Base-by-base conservation (phyloP, 2,888 invertebrate genomes). In the Axea sp. region DNA sequence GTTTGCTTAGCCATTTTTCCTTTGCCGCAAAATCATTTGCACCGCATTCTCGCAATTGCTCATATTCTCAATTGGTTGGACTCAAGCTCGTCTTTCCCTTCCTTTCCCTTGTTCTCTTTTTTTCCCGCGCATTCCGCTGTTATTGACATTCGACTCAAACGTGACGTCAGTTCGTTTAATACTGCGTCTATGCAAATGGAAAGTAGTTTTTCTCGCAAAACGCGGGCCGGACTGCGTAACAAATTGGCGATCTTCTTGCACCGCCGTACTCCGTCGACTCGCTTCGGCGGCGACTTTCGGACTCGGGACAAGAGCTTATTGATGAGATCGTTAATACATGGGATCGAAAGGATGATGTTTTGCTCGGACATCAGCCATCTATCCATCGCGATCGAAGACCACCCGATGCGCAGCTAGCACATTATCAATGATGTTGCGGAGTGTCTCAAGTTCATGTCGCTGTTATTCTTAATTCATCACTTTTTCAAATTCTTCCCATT, bases 251-350 rank as follows among this genome's bases (percentile, higher is more conserved):
- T 81, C 83, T 84, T 85, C 83, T 83, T 84, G 82, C 76, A 62
- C 43, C 17, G 47, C 35, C 62, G 47, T 31, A 31, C 57, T 43
- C 47, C 49, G n/a, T n/a, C 51, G 31, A 19, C 24, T 45, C 33
- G 28, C 47, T 30, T 53, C 43, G 35, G 35, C 69, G 37, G 43
- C 57, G 53, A 67, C 74, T 64, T 73, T 67, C 57, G 60, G 60
- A 5, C 33, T 28, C 59, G 62, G 47, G 64, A 64, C 64, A 73
- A 59, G 55, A 76, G 80, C 79, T 82, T 86, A 86, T 86, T 83
- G 86, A 86, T 85, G 86, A 84, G 86, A 86, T 86, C 86, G 86
- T 86, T 86, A 86, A 86, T 86, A 84, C 84, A 83, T 80, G 81
- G 77, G 83, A 83, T 81, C 82, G 81, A 81, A 74, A 72, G 80